Conservation (phyloP, 2,888 invertebrate genomes). For the Girardia tigrina region DNA sequence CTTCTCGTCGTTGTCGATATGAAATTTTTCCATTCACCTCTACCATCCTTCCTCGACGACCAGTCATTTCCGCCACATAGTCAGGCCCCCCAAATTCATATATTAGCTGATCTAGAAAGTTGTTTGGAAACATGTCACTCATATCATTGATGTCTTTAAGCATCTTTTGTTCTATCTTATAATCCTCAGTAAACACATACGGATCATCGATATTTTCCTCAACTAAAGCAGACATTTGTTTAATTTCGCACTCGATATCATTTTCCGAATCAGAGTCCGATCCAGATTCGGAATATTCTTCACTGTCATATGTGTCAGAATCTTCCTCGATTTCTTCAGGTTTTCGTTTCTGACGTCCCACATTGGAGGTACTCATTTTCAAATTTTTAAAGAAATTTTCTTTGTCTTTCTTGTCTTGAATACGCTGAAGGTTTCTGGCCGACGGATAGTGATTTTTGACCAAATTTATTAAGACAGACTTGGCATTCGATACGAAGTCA, state of each 20-base stretch:
- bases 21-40: not conserved
- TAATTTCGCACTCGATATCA: no score
- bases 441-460: not conserved
- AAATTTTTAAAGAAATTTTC: not conserved
- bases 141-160: constrained; percentile 41
- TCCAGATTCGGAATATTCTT: not conserved
- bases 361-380: no score
- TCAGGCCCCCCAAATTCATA: not conserved
- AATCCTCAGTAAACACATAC: not conserved
- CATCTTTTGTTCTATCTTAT: constrained; percentile 39
- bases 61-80: constrained; percentile 42
- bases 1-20: not conserved
- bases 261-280: constrained; percentile 43
- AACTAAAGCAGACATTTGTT: no score
- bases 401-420: not conserved
- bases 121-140: not conserved
- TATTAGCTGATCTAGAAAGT: constrained; percentile 21
- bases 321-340: no score
- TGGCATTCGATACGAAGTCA: constrained; percentile 77
- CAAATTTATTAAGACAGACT: constrained; percentile 42
- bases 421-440: not conserved
- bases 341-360: no score
- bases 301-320: constrained; percentile 24
- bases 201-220: not conserved
- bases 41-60: constrained; percentile 36